Base-by-base conservation (phyloP, 2,113 vertebrate species). In the Spheniscus mendiculus region DNA sequence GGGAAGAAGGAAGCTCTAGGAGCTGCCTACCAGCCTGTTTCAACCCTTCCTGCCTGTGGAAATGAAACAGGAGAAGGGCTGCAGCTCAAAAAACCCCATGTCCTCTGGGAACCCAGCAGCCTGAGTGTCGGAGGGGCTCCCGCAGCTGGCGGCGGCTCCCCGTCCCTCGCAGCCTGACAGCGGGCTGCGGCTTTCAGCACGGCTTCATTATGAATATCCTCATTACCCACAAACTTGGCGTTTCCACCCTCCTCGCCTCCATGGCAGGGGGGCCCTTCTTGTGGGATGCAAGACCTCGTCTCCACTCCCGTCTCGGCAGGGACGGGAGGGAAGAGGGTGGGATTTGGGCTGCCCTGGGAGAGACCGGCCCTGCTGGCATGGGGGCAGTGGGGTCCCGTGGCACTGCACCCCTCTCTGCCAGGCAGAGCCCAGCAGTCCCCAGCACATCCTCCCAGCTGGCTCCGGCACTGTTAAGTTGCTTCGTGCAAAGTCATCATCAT, bases 381-480 rank as follows among this genome's bases (percentile, higher is more conserved):
- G 26, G 23, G 7, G 2, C 2, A n/a, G 14, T 0, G 2, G 9
- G 16, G 16, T 49, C n/a, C 30, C 6, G 2, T 2, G 4, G 3
- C 2, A 0, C 20, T 47, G n/a, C 22, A 53, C 6, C 11, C 9
- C 5, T 30, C 22, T 32, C 13, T 2, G 0, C 22, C 0, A 1
- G 15, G 11, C 82, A 82, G 11, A 86, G 47, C 23, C 32, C 38
- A 18, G 3, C 30, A 2, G 38, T 30, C 12, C 47, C 44, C 4
- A 3, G 36, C 5, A 0, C 74, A 69, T 30, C 18, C 34, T 50
- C 15, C 6, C 47, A 58, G 4, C 1, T 10, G 0, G 29, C 36
- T 61, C 27, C 4, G 13, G 26, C 50, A n/a, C 0, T 40, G 56
- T 22, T 29, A 44, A 66, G 53, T 44, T 69, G 15, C 49, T 96